Percentiles rank a stretch among this genome's conserved stretches.
Evolutionary conservation across 1,140 invertebrate species (phyloP).

Genomic region (Amphibalanus amphitrite): DNA sequence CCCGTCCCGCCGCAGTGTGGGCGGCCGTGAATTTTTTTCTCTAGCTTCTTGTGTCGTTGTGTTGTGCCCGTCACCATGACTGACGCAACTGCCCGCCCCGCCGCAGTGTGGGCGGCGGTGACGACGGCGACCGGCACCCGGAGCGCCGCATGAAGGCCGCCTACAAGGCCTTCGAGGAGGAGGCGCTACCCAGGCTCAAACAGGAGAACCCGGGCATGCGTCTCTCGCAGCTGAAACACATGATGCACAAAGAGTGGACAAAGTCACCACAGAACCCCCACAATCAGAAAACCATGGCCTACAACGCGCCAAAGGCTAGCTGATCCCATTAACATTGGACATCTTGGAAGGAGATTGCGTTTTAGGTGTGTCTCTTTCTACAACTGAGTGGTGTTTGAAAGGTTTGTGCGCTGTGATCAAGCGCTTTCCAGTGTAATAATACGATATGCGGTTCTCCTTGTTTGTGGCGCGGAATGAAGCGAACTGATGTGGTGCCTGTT

Average conservation of each 20-base stretch:
- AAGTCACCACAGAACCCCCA: slow-evolving; percentile 93
- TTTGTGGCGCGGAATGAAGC: too few relatives aligned
- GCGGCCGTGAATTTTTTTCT: slow-evolving; percentile 33
- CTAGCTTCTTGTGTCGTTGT: slow-evolving; percentile 32
- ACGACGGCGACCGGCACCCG: slow-evolving; percentile 49
- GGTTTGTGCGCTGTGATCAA: too few relatives aligned
- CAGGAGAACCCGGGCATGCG: slow-evolving; percentile 78
- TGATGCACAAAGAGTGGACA: slow-evolving; percentile 56
- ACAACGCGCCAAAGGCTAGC: not conserved
- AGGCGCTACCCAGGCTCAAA: slow-evolving; percentile 68
- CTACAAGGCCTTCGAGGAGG: slow-evolving; percentile 73
- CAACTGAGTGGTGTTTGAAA: too few relatives aligned
- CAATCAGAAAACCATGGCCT: slow-evolving; percentile 45
- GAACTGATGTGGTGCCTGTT: too few relatives aligned
- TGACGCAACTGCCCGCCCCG: too few relatives aligned
- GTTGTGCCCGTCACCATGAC: slow-evolving; percentile 18
- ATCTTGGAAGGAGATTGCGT: not conserved
- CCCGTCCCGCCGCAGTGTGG: slow-evolving; percentile 35
- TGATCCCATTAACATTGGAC: not conserved
- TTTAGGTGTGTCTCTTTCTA: not conserved
- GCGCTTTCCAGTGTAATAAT: too few relatives aligned
- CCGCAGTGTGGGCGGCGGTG: not conserved
- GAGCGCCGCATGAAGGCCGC: slow-evolving; percentile 89
- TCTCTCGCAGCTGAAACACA: slow-evolving; percentile 42
- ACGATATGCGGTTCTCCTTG: too few relatives aligned